Percentiles rank a stretch among this genome's conserved stretches.
These are phyloP conservation scores for Drosophila mettleri DNA, from an alignment of 2,888 invertebrate genomes.

Conservation along the genomic window DNA sequence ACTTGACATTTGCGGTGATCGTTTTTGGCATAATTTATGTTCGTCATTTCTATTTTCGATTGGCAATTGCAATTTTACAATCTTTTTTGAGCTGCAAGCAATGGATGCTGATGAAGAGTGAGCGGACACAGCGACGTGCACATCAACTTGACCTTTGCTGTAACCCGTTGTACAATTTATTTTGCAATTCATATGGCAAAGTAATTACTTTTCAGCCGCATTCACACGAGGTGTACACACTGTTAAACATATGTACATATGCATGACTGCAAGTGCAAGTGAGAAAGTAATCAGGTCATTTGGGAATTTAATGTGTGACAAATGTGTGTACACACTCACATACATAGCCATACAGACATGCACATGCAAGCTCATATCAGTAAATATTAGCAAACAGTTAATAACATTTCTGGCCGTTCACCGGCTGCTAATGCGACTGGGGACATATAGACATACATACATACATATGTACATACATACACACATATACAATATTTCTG, in stretches of 20 bases:
- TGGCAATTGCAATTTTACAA: conserved; percentile 36
- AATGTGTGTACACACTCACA: conserved; percentile 22
- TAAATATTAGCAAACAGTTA: conserved; percentile 39
- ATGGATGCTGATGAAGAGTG: background rate
- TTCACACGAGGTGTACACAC: background rate
- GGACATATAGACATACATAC: conserved; percentile 21
- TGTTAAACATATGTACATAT: conserved; percentile 3
- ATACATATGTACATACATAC: conserved; percentile 20
- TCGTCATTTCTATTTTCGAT: conserved; percentile 56
- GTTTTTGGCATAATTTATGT: conserved; percentile 20
- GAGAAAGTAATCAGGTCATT: conserved; percentile 46
- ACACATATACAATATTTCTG: conserved; percentile 45
- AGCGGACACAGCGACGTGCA: background rate
- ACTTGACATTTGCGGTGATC: conserved; percentile 52
- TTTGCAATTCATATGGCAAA: conserved; percentile 31
- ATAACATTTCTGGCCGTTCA: conserved; percentile 41
- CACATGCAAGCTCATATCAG: conserved; percentile 5
- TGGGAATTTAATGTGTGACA: conserved; percentile 31
- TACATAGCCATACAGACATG: background rate
- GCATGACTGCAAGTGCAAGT: conserved; percentile 15
- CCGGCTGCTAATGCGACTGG: conserved; percentile 41
- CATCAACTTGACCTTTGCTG: conserved; percentile 46
- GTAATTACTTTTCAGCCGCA: conserved; percentile 27
- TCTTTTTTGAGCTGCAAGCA: conserved; percentile 43
- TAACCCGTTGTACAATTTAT: conserved; percentile 25